Percentiles rank a stretch among this genome's conserved stretches.
Evolutionary conservation across 1,140 invertebrate species (phyloP).

Genomic region (Leptinotarsa lineolata): DNA sequence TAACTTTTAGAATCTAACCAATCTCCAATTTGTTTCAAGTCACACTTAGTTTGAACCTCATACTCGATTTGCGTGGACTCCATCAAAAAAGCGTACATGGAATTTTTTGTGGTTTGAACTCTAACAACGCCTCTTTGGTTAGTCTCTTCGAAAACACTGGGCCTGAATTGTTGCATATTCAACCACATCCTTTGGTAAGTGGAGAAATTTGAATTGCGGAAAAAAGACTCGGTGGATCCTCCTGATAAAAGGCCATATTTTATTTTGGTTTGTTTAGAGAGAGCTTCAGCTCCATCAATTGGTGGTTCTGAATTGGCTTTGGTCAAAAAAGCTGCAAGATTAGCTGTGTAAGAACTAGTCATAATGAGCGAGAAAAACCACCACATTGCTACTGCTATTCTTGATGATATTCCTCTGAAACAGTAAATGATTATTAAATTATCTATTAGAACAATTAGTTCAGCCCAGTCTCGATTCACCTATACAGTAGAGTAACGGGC

Average conservation of each 20-base stretch:
- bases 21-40: conserved; percentile 76
- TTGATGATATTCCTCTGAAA: conserved; percentile 70
- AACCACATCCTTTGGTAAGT: conserved; percentile 72
- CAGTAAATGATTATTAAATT: neutral
- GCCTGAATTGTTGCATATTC: conserved; percentile 78
- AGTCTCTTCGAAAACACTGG: conserved; percentile 78
- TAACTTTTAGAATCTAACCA: conserved; percentile 82
- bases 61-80: conserved; percentile 84
- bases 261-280: conserved; percentile 92
- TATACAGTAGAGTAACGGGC: no score
- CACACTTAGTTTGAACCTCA: conserved; percentile 74
- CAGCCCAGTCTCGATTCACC: no score
- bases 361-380: conserved; percentile 97
- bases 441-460: no score
- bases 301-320: conserved; percentile 80
- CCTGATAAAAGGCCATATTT: conserved; percentile 64
- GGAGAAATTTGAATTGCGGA: conserved; percentile 70
- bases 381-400: conserved; percentile 86
- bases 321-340: conserved; percentile 93
- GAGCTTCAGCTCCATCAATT: conserved; percentile 75
- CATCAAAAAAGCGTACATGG: conserved; percentile 81
- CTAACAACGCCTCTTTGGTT: conserved; percentile 86
- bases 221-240: conserved; percentile 79
- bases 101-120: conserved; percentile 70
- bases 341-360: conserved; percentile 95